phyloP scores from a whole-genome alignment of 2,113 vertebrate species.

The Ahaetulla prasina region DNA sequence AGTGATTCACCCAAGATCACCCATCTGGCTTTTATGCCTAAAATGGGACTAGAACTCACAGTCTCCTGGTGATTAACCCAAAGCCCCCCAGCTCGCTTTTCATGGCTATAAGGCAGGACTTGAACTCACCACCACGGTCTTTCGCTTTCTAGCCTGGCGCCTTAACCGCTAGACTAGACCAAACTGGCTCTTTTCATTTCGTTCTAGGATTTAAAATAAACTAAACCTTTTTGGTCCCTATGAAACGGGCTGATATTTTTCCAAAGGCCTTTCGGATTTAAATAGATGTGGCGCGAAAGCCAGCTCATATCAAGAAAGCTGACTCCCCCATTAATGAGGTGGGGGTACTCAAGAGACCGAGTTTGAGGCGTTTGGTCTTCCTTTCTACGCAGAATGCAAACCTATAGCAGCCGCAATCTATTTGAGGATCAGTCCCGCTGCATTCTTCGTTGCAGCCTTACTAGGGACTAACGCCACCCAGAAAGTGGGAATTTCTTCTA shows the following conservation, averaged over 20 bases:
- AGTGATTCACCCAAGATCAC: no score
- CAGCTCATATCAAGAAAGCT: not conserved
- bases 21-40: no score
- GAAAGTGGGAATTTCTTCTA: not conserved
- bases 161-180: no score
- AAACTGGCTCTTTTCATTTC: not conserved
- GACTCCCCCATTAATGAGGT: not conserved
- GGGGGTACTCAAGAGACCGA: fast-evolving
- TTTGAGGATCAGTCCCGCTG: not conserved
- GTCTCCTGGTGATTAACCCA: no score
- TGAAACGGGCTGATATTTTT: not conserved
- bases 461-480: not conserved
- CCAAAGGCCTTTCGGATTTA: not conserved
- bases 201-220: not conserved
- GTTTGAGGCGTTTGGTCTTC: not conserved
- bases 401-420: not conserved
- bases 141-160: no score
- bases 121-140: no score
- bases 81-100: no score
- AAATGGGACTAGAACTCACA: no score
- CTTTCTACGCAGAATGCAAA: not conserved
- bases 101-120: no score
- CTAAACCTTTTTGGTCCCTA: not conserved
- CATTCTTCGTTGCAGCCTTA: not conserved
- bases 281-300: not conserved